A percentile compares a stretch with the other conserved stretches of the same genome.
phyloP scores from a whole-genome alignment of 2,888 invertebrate species.

The Sthenelais limicola region DNA sequence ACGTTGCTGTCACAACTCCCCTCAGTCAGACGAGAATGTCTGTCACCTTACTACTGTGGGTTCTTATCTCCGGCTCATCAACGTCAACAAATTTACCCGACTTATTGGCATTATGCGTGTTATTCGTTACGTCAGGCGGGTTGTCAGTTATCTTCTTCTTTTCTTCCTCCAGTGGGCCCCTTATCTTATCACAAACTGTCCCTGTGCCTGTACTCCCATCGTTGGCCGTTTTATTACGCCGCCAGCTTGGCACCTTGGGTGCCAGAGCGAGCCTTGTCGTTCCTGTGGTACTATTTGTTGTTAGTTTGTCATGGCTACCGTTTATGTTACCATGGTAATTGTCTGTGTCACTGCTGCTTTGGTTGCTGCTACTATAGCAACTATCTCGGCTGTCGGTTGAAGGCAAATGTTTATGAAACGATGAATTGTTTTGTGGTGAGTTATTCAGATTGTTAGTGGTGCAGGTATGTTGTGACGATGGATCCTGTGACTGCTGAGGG shows the following conservation, averaged over 20 bases:
- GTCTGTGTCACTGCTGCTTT: conserved; percentile 38
- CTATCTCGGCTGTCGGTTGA: conserved; percentile 31
- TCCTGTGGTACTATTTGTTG: background rate
- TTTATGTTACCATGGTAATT: conserved; percentile 33
- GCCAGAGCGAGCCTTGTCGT: conserved; percentile 25
- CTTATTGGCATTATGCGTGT: too few relatives aligned
- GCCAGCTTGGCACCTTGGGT: conserved; percentile 33
- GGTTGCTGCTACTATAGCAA: conserved; percentile 38
- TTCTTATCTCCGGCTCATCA: conserved; percentile 28
- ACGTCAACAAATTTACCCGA: conserved; percentile 32
- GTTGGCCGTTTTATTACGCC: background rate
- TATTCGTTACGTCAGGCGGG: conserved; percentile 11
- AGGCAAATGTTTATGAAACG: conserved; percentile 33
- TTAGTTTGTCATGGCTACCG: conserved; percentile 38
- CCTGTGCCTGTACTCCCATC: background rate
- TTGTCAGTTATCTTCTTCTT: background rate
- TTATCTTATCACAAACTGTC: conserved; percentile 4
- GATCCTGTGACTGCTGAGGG: too few relatives aligned
- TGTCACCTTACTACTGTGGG: conserved; percentile 31
- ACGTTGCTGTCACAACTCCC: too few relatives aligned
- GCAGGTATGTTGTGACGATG: too few relatives aligned
- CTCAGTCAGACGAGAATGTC: conserved; percentile 13
- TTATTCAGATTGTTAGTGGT: too few relatives aligned
- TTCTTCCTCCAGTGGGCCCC: conserved; percentile 29
- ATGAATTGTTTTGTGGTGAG: too few relatives aligned